Conservation (phyloP, 2,888 invertebrate species). For the Ceraclea dissimilis region DNA sequence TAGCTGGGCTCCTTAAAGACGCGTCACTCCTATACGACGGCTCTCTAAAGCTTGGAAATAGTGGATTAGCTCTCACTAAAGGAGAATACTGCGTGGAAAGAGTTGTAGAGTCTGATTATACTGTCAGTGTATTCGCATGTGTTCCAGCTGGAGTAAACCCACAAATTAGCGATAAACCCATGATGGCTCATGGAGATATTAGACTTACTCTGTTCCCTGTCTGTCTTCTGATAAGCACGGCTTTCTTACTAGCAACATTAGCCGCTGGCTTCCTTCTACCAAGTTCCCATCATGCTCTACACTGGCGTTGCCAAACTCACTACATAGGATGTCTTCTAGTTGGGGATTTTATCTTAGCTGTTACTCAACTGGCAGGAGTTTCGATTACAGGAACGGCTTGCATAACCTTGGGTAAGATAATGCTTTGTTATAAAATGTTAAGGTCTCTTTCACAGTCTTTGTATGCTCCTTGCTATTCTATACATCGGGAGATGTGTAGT, state of each 20-base stretch:
- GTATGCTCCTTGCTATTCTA: no score
- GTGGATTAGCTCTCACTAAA: slow-evolving; percentile 35
- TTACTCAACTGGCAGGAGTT: slow-evolving; percentile 63
- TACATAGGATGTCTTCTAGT: slow-evolving; percentile 77
- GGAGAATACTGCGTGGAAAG: slow-evolving; percentile 42
- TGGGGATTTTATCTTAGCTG: slow-evolving; percentile 71
- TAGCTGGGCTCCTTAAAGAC: slow-evolving; percentile 49
- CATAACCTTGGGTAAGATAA: slow-evolving; percentile 60
- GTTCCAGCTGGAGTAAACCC: slow-evolving; percentile 45
- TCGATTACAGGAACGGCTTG: slow-evolving; percentile 55
- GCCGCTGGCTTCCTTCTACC: slow-evolving; percentile 73
- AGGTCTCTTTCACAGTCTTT: background rate
- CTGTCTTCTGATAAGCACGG: slow-evolving; percentile 70
- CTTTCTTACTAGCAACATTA: slow-evolving; percentile 74
- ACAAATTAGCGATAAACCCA: slow-evolving; percentile 15
- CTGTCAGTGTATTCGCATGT: slow-evolving; percentile 57
- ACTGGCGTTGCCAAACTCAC: slow-evolving; percentile 84
- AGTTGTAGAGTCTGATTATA: slow-evolving; percentile 38
- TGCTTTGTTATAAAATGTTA: no score
- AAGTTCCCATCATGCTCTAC: slow-evolving; percentile 76
- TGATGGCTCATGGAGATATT: slow-evolving; percentile 35
- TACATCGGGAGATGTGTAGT: no score
- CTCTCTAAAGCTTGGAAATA: slow-evolving; percentile 42
- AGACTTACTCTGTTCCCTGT: slow-evolving; percentile 69
- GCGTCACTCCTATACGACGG: slow-evolving; percentile 48